Percentiles rank a stretch among this genome's conserved stretches.
phyloP scores from a whole-genome alignment of 2,888 invertebrate genomes.

The Microplitis manilae region DNA sequence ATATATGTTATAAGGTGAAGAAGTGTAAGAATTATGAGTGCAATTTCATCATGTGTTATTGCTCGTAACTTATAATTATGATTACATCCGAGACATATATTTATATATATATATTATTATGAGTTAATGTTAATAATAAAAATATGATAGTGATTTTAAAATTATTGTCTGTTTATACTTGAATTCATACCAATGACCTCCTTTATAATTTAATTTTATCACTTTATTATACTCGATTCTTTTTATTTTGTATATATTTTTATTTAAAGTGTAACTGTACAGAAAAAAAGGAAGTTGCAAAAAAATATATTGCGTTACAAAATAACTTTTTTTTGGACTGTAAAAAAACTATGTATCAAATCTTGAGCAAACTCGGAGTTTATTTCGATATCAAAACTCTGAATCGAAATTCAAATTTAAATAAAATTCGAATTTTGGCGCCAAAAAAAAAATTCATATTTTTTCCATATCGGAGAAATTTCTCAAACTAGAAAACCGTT shows the following conservation, averaged over 20 bases:
- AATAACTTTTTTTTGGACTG: no score
- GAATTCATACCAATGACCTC: background rate
- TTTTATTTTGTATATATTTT: background rate
- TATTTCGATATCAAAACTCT: no score
- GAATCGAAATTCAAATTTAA: no score
- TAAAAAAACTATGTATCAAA: no score
- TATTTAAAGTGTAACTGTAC: background rate
- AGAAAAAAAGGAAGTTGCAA: no score
- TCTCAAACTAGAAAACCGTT: no score
- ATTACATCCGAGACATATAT: background rate
- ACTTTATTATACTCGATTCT: background rate
- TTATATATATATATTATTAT: background rate
- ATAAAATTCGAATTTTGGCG: no score
- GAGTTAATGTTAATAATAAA: background rate
- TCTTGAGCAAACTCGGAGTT: no score
- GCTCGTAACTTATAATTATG: background rate
- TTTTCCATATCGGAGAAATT: no score
- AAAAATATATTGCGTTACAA: no score
- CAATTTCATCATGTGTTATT: background rate
- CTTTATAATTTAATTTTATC: background rate
- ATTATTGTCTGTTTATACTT: background rate
- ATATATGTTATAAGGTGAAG: background rate
- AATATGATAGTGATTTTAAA: background rate
- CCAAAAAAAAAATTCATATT: no score
- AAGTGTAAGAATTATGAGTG: background rate